These are phyloP conservation scores for Pimpla rufipes DNA, from an alignment of 2,888 invertebrate genomes.

Conservation along the genomic window DNA sequence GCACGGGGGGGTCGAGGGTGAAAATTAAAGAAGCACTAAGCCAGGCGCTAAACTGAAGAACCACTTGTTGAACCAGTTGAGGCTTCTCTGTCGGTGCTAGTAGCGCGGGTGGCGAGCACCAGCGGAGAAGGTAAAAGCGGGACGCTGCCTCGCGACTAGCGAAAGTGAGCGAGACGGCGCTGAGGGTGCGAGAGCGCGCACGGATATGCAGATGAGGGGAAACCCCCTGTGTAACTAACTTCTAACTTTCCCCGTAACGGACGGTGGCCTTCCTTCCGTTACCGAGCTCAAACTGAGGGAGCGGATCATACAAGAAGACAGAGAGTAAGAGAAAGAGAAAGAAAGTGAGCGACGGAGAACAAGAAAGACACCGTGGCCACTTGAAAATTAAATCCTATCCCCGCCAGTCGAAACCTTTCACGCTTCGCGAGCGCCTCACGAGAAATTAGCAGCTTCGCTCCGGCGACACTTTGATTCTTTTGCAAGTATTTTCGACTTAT, in stretches of 20 bases:
- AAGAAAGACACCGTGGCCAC: slow-evolving; percentile 32
- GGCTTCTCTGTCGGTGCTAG: slow-evolving; percentile 67
- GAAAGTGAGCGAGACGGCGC: slow-evolving; percentile 58
- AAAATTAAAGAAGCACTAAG: slow-evolving; percentile 85
- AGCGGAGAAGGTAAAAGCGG: slow-evolving; percentile 61
- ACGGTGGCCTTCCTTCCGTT: slow-evolving; percentile 70
- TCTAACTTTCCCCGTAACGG: slow-evolving; percentile 82
- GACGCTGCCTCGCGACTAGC: slow-evolving; percentile 46
- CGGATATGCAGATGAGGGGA: slow-evolving; percentile 84
- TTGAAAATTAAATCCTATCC: slow-evolving; percentile 70
- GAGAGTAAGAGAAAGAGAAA: slow-evolving; percentile 1
- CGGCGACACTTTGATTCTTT: not conserved
- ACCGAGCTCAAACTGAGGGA: slow-evolving; percentile 52
- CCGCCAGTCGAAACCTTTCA: slow-evolving; percentile 37
- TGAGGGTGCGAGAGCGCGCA: slow-evolving; percentile 72
- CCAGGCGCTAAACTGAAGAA: slow-evolving; percentile 84
- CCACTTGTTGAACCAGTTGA: slow-evolving; percentile 84
- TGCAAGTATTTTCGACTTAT: not conserved
- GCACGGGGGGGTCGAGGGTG: slow-evolving; percentile 66
- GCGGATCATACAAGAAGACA: slow-evolving; percentile 12
- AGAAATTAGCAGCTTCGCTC: slow-evolving; percentile 20
- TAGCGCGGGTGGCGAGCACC: slow-evolving; percentile 69
- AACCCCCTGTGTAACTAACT: slow-evolving; percentile 83
- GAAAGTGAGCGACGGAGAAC: not conserved
- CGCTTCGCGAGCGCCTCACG: slow-evolving; percentile 19